Conservation (phyloP, 2,113 vertebrate species). For the Bufo bufo region DNA sequence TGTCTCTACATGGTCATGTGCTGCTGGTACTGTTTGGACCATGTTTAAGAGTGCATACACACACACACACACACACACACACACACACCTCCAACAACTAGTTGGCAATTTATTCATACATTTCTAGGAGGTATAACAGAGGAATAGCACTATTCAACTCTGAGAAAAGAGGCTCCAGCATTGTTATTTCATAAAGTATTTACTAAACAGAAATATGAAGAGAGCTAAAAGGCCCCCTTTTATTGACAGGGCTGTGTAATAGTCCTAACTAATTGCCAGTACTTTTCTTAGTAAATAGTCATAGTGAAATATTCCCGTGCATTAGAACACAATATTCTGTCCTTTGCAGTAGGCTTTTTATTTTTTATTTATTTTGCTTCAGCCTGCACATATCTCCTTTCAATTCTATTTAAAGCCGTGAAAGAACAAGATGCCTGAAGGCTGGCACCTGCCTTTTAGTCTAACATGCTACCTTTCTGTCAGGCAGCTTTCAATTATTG, state of each 20-base stretch:
- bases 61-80: too few species aligned
- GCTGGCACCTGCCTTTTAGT: slow-evolving; percentile 70
- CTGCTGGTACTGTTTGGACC: too few species aligned
- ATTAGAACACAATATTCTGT: background rate
- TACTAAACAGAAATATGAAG: background rate
- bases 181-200: background rate
- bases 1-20: too few species aligned
- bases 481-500: slow-evolving; percentile 66
- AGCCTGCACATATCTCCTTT: slow-evolving; percentile 30
- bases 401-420: slow-evolving; percentile 66
- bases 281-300: background rate
- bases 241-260: background rate
- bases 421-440: slow-evolving; percentile 69
- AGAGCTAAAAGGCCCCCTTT: background rate
- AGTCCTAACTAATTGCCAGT: background rate
- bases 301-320: background rate
- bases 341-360: slow-evolving; percentile 32
- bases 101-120: background rate
- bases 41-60: too few species aligned
- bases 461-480: slow-evolving; percentile 63
- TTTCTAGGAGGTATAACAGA: background rate
- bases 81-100: background rate
- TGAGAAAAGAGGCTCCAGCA: background rate
- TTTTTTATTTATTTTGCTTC: slow-evolving; percentile 41
- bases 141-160: background rate